Evolutionary conservation across 2,797 vertebrate species (phyloP), one percentile per base, ranked within the genome.

Genomic region (Xenentodon cancila): DNA sequence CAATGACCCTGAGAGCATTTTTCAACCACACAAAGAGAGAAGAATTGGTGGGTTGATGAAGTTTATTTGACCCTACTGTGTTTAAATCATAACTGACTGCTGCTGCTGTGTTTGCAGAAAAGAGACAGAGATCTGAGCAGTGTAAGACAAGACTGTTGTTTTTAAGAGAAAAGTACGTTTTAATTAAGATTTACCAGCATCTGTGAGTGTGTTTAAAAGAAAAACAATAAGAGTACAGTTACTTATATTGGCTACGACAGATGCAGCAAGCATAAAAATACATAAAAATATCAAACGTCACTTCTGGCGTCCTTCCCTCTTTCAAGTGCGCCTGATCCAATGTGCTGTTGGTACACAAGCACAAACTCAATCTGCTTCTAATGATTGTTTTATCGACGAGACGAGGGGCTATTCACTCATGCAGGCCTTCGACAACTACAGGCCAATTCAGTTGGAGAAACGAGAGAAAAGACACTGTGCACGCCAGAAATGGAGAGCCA

Each of bases 311-410:
- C 68, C 40, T 34, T 54, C 55, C 62, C 72, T 17, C 46, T 37
- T 45, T 42, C 71, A 51, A 44, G 7, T 73, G 77, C 70, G 49
- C 55, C 64, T 50, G 46, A 45, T 75, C 65, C 84, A 66, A 48
- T 75, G 73, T 57, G 67, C 64, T 81, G 79, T 82, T 80, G 59
- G 78, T 71, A 72, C 83, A 85, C 71, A 68, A 85, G 81, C 87
- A 86, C 80, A 91, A 91, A 92, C 90, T 90, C 92, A 90, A 91
- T 93, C 89, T 90, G 88, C 81, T 66, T 81, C 84, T 93, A 91
- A 92, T 92, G 89, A 92, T 89, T 90, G 85, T 81, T 91, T 90
- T 92, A 93, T 93, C 92, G 92, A 91, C 85, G 82, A 90, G 84
- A 80, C 85, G 71, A 78, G 81, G 80, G 80, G 88, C 85, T 77